These are phyloP conservation scores for Stegodyphus dumicola DNA, from an alignment of 1,140 invertebrate species.

Conservation along the genomic window DNA sequence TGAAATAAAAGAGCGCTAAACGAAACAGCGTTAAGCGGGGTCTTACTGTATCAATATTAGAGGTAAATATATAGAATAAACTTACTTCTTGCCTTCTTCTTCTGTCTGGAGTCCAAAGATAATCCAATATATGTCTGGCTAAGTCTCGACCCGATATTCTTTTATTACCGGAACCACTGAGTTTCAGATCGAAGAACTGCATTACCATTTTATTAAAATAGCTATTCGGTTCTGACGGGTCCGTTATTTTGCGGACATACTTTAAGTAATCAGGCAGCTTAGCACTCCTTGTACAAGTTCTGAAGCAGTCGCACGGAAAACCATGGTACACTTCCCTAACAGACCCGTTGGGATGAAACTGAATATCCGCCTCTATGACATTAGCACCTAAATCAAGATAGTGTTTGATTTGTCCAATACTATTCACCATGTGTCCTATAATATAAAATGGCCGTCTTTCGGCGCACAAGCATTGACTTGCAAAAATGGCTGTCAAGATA, in stretches of 20 bases:
- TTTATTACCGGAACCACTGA: constrained; percentile 45
- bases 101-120: constrained; percentile 54
- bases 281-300: constrained; percentile 29
- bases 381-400: constrained; percentile 62
- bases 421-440: constrained; percentile 63
- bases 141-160: constrained; percentile 61
- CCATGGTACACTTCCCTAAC: constrained; percentile 57
- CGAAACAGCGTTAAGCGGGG: too few species aligned
- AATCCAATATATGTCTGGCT: constrained; percentile 55
- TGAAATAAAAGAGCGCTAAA: too few species aligned
- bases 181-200: constrained; percentile 62
- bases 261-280: constrained; percentile 23
- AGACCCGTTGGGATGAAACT: constrained; percentile 43
- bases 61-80: not conserved
- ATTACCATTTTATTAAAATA: constrained; percentile 49
- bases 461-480: not conserved
- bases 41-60: too few species aligned
- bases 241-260: constrained; percentile 29
- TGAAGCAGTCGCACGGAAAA: constrained; percentile 58
- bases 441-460: constrained; percentile 56
- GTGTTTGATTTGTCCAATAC: constrained; percentile 32
- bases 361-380: constrained; percentile 56
- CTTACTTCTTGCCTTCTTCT: constrained; percentile 30
- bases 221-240: constrained; percentile 3
- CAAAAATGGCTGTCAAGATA: too few species aligned